These are phyloP conservation scores for Andrena chrysosceles DNA, from an alignment of 2,888 invertebrate genomes.

Conservation along the genomic window DNA sequence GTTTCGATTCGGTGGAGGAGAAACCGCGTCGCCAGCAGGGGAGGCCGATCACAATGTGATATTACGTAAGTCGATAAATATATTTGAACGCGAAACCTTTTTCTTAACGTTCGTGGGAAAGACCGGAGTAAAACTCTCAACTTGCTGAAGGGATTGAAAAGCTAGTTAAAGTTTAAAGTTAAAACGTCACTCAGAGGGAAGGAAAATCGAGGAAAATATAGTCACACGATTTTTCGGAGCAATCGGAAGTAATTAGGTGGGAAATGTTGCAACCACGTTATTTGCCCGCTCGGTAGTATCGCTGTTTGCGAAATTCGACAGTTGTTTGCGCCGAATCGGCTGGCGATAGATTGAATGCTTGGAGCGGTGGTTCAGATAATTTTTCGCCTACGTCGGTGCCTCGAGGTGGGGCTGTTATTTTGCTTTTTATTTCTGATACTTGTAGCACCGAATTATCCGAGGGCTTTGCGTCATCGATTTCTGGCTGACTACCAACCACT, in stretches of 20 bases:
- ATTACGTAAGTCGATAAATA: constrained; percentile 55
- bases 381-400: constrained; percentile 41
- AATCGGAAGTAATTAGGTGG: constrained; percentile 11
- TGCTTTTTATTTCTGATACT: constrained; percentile 35
- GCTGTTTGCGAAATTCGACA: constrained; percentile 66
- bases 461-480: constrained; percentile 54
- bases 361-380: constrained; percentile 62
- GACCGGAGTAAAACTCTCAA: background rate
- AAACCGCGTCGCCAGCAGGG: too few species aligned
- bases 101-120: constrained; percentile 27
- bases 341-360: constrained; percentile 46
- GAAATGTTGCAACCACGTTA: constrained; percentile 36
- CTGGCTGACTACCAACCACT: constrained; percentile 45
- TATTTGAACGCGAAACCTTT: background rate
- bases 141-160: background rate
- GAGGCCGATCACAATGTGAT: constrained; percentile 47
- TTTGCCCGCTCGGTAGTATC: constrained; percentile 42
- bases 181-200: background rate
- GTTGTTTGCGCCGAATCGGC: constrained; percentile 65
- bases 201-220: background rate
- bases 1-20: constrained; percentile 34
- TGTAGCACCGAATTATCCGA: constrained; percentile 28
- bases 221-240: background rate
- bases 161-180: background rate
- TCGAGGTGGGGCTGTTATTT: constrained; percentile 51